Base-by-base conservation (phyloP, 2,797 vertebrate genomes). In the Sebastes kiyomatsui region DNA sequence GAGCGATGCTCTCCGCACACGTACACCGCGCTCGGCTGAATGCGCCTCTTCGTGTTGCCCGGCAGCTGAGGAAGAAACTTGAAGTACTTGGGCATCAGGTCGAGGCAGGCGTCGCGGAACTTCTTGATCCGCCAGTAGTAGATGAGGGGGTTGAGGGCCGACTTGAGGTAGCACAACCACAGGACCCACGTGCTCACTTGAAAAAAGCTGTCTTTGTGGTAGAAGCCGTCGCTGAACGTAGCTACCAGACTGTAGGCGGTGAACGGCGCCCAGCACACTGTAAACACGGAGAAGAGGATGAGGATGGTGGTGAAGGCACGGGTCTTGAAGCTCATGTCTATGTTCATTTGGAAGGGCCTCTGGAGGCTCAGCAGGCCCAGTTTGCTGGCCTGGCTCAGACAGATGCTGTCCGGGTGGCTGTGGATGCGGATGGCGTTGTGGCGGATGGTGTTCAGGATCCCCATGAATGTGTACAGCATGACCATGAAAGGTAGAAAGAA, bases 91-190 rank as follows among this genome's bases (percentile, higher is more conserved):
- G 98, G 98, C 97, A 98, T 97, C 90, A 99, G 94, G 86, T 99
- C 98, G 56, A 98, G 95, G 94, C 98, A 99, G 89, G 98, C 97
- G 1, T 98, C 97, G 0, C 99, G 98, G 88, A 99, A 99, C 93
- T 99, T 99, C 95, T 98, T 99, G 92, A 99, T 99, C 88, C 98
- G 96, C 97, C 99, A 99, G 96, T 99, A 99, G 96, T 99, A 99
- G 85, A 99, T 98, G 74, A 99, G 95, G 7, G 99, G 99, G 91
- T 99, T 99, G 90, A 99, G 97, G 79, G 98, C 99, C 59, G 98
- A 99, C 94, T 99, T 99, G 97, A 99, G 97, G 97, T 99, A 99
- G 97, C 97, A 99, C 93, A 99, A 93, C 97, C 98, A 99, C 88
- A 99, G 96, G 49, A 99, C 94, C 97, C 98, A 99, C 18, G 97